phyloP scores from a whole-genome alignment of 2,113 vertebrate species.

The Synodontis membranacea region DNA sequence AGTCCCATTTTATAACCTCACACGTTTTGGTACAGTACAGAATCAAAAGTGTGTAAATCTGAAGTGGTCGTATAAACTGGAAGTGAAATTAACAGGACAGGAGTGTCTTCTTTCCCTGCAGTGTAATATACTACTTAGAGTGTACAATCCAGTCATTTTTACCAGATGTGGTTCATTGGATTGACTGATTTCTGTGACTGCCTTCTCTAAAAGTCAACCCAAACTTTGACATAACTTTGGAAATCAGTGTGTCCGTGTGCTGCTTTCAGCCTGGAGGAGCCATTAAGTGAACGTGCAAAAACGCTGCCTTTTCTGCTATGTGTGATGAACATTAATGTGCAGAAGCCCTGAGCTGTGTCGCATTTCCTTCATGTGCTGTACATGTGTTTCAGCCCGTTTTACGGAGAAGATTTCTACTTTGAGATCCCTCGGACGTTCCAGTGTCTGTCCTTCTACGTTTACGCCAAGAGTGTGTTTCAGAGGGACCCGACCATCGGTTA shows the following conservation, averaged over 20 bases:
- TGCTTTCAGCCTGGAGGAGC: neutral
- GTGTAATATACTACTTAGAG: neutral
- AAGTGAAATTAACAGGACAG: neutral
- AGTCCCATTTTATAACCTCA: too few relatives aligned
- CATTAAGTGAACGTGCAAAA: neutral
- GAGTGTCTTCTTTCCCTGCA: neutral
- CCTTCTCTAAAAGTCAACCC: neutral
- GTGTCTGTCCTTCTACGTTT: slow-evolving; percentile 97
- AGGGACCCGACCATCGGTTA: slow-evolving; percentile 91
- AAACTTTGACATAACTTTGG: neutral
- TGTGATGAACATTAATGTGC: neutral
- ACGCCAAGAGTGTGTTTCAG: slow-evolving; percentile 93
- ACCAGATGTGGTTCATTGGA: neutral
- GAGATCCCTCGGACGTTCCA: slow-evolving; percentile 97
- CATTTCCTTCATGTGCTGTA: slow-evolving; percentile 39
- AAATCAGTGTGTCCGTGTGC: neutral
- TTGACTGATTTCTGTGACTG: neutral
- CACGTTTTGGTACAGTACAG: neutral
- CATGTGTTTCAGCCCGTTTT: slow-evolving; percentile 84
- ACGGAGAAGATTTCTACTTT: slow-evolving; percentile 97
- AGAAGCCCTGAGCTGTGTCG: neutral
- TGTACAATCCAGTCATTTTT: neutral
- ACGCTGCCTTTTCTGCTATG: neutral
- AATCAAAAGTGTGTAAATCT: neutral
- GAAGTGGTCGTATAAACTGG: neutral